Base-by-base conservation (phyloP, 1,140 invertebrate genomes). In the Campoletis sonorensis region DNA sequence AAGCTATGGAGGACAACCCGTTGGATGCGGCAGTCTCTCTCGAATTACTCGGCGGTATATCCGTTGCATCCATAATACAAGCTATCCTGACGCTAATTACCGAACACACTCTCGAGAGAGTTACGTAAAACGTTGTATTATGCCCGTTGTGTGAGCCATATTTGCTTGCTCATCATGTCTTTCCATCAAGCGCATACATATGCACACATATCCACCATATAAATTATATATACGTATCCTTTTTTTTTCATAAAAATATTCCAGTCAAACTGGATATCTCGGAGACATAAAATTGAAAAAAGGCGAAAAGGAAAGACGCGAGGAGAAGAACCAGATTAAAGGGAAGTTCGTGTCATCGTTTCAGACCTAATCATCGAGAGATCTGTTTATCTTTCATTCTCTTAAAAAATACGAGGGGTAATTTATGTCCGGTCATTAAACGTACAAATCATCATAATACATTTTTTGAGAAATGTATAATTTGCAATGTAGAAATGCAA, bases 31-130 rank as follows among this genome's bases (percentile, higher is more conserved):
- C 3, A 3, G 79, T 54, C n/a, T 80, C 61, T n/a, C 58, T 85
- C 49, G 73, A 23, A 51, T 76, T 87, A 86, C 83, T 83, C 86
- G 78, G 83, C 68, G 51, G 30, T 33, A 21, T 78, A 81, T 79
- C 80, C 67, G 71, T 77, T 70, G 83, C 84, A 83, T 83, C 83
- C 80, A 84, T 79, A 77, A 67, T 23, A 27, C 61, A 27, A 71
- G 58, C 51, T 10, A n/a, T 54, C 30, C 61, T 45, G 54, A 5
- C 81, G 84, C 83, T 87, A 87, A 87, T 87, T 87, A 86, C 81
- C 80, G 80, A 81, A 75, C 70, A 78, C 79, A n/a, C 79, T 67
- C 70, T 67, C 75, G 68, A 58, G 73, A 58, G 73, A 75, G 80
- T 81, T 84, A 84, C 78, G 81, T 84, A 84, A 84, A 83, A 68